Evolutionary conservation across 2,113 vertebrate species (phyloP).

Genomic region (Microtus pennsylvanicus): DNA sequence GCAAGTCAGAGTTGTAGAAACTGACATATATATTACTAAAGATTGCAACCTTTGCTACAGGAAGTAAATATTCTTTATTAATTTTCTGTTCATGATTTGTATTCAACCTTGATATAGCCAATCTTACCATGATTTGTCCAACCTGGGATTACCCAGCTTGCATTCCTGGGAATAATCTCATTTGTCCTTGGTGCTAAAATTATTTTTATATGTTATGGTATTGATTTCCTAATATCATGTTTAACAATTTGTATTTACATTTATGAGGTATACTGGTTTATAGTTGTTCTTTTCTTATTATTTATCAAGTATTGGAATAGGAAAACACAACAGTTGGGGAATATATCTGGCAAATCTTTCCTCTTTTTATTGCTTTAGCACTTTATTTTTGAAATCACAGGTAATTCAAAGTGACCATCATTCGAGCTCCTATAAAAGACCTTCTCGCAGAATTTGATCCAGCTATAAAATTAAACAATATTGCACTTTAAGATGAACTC

Average conservation of each 20-base stretch:
- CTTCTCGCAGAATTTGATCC: constrained; percentile 82
- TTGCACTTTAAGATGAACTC: constrained; percentile 88
- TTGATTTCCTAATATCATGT: not conserved
- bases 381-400: constrained; percentile 85
- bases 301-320: not conserved
- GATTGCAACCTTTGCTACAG: not conserved
- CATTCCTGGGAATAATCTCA: not conserved
- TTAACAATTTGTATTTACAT: not conserved
- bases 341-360: not conserved
- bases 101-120: not conserved
- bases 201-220: not conserved
- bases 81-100: not conserved
- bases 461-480: constrained; percentile 85
- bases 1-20: not conserved
- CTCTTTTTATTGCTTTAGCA: constrained; percentile 79
- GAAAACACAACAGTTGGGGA: not conserved
- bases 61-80: not conserved
- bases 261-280: not conserved
- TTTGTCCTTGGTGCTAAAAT: not conserved
- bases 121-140: not conserved
- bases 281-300: not conserved
- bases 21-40: not conserved
- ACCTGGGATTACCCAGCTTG: not conserved
- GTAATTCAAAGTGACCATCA: constrained; percentile 82
- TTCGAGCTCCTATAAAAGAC: constrained; percentile 79